A percentile compares a stretch with the other conserved stretches of the same genome.
Evolutionary conservation across 1,140 invertebrate species (phyloP).

Genomic region (Aphelinus certus): DNA sequence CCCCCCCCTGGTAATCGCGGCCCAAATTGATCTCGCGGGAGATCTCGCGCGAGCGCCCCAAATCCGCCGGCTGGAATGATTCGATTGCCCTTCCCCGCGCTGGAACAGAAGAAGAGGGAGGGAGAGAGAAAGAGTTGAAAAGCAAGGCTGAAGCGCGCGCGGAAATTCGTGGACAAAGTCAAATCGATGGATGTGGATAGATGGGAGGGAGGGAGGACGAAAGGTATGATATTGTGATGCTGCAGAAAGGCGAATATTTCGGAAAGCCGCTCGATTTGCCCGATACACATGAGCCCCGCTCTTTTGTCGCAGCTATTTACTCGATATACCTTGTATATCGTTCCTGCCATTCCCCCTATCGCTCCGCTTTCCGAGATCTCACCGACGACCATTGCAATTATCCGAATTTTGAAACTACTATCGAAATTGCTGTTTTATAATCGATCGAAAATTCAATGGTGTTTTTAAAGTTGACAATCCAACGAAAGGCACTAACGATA

Average conservation of each 20-base stretch:
- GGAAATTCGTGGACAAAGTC: background rate
- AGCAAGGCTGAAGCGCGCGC: background rate
- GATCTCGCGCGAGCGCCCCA: background rate
- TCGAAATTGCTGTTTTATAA: too few species aligned
- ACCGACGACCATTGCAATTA: too few species aligned
- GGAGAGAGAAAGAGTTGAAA: background rate
- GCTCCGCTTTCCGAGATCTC: too few species aligned
- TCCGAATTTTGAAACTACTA: too few species aligned
- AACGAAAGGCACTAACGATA: too few species aligned
- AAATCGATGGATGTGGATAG: background rate
- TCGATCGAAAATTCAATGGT: too few species aligned
- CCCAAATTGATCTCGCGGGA: constrained; percentile 33
- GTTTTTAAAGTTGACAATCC: too few species aligned
- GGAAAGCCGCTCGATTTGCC: background rate
- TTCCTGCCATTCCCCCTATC: too few species aligned
- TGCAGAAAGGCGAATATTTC: background rate
- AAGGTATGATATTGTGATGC: background rate
- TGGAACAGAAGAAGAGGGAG: background rate
- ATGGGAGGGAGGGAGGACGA: background rate
- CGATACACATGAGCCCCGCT: too few species aligned
- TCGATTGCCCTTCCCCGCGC: constrained; percentile 12
- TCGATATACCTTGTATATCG: too few species aligned
- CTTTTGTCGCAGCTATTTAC: too few species aligned
- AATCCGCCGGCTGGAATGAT: constrained; percentile 20
- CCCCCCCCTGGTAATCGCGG: background rate